Percentiles rank a stretch among this genome's conserved stretches.
Conservation (phyloP, 35 echinoderm and acorn worm genomes). For the Heliocidaris tuberculata region DNA sequence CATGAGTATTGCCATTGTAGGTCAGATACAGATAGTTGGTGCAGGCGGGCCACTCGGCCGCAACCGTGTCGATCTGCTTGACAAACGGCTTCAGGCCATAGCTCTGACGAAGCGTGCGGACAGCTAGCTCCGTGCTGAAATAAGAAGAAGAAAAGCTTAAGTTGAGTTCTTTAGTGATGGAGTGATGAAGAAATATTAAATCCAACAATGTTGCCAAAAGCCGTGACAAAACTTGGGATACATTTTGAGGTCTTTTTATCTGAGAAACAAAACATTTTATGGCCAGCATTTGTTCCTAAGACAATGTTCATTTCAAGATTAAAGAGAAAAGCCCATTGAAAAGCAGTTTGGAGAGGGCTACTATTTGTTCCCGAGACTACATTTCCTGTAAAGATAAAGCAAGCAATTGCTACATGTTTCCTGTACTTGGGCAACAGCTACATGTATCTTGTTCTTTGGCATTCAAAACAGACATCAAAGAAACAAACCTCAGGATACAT, state of each 20-base stretch:
- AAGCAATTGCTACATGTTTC: not conserved
- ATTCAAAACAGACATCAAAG: not conserved
- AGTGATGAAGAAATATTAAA: too few relatives aligned
- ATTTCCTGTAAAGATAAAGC: not conserved
- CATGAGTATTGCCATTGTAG: conserved; percentile 82
- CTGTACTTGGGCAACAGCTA: too few relatives aligned
- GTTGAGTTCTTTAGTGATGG: not conserved
- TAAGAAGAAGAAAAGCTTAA: not conserved
- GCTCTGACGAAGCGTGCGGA: conserved; percentile 76
- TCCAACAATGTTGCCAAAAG: too few relatives aligned
- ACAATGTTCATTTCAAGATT: too few relatives aligned
- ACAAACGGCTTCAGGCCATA: conserved; percentile 68
- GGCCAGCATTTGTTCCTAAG: too few relatives aligned
- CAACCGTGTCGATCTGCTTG: conserved; percentile 99
- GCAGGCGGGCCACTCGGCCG: conserved; percentile 95
- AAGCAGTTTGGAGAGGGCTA: too few relatives aligned
- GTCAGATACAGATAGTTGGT: conserved; percentile 98
- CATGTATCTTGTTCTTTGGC: too few relatives aligned
- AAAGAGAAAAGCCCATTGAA: too few relatives aligned
- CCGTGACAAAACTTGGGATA: too few relatives aligned
- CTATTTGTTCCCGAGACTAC: too few relatives aligned
- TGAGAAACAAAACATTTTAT: too few relatives aligned
- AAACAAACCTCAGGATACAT: conserved; percentile 71
- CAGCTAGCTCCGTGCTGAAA: conserved; percentile 88
- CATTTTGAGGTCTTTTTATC: too few relatives aligned